Evolutionary conservation across 2,113 vertebrate genomes (phyloP).

Genomic region (Alces alces): DNA sequence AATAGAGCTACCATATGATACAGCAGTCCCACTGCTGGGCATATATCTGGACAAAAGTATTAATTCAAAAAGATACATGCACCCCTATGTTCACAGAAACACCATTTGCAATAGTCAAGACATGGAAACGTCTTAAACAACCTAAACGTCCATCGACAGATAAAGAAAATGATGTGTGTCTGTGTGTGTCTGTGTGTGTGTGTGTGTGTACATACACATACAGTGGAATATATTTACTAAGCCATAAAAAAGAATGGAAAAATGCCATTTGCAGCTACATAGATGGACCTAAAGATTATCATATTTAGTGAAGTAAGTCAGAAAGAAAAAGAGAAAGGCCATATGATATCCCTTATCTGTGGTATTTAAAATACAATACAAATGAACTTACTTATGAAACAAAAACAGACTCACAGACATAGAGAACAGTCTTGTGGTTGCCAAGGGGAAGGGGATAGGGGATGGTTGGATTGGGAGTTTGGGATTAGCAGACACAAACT

Average conservation of each 20-base stretch:
- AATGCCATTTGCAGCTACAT: not conserved
- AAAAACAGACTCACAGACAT: not conserved
- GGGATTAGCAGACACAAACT: not conserved
- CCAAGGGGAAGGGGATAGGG: not conserved
- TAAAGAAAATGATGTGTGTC: not conserved
- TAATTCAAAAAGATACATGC: not conserved
- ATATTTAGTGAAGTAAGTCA: not conserved
- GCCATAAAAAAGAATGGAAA: not conserved
- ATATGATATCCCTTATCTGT: not conserved
- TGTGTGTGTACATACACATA: accelerated
- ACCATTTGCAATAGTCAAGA: not conserved
- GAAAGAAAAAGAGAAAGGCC: not conserved
- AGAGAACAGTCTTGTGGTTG: not conserved
- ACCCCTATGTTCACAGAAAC: not conserved
- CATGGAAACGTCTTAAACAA: not conserved
- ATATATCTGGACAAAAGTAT: not conserved
- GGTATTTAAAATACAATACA: not conserved
- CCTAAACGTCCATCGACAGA: not conserved
- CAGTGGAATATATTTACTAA: not conserved
- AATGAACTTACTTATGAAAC: not conserved
- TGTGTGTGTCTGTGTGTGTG: not conserved
- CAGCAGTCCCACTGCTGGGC: not conserved
- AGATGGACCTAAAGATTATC: not conserved
- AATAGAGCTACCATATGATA: not conserved
- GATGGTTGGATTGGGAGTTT: not conserved